Base-by-base conservation (phyloP, 2,888 invertebrate species). In the Cremastobaeus sp. region DNA sequence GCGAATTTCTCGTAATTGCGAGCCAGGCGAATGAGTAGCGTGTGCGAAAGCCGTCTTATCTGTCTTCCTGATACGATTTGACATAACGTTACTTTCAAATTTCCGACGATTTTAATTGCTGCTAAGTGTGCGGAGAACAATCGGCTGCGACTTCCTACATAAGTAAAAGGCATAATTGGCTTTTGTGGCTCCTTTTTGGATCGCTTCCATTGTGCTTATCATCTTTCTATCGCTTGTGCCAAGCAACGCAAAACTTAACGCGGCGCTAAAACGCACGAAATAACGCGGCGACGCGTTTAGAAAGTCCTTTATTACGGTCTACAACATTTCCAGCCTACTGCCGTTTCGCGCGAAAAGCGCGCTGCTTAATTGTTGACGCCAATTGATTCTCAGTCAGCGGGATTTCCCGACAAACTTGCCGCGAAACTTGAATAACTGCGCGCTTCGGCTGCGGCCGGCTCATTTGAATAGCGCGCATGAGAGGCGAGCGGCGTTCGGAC, bases 51-150 rank as follows among this genome's bases (percentile, higher is more conserved):
- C 11, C 8, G 3, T 11, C 30, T 62, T 62, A 62, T 50, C 48
- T 66, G 25, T 25, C 34, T 3, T 6, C 25, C 21, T 39, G 47
- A 35, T 68, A 30, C 12, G 50, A 59, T 69, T 59, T 45, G 39
- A 34, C 47, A 57, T 57, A 57, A 66, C 57, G 66, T 60, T 69
- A 69, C 60, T 60, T 69, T 69, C 60, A 48, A 37, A 69, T 54
- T 60, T 52, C 69, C 60, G 60, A 54, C 69, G 48, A 60, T 54
- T 69, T 60, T 60, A 69, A 69, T 69, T 69, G 43, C 57, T 25
- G 18, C 20, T 52, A 60, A 69, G 39, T 57, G 43, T 48, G 35
- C 21, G 15, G 57, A 50, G 66, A 57, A 66, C 66, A 66, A 66
- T 66, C 8, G 57, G 28, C 34, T 66, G 48, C 32, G 66, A 57